Conservation (phyloP, 1,140 invertebrate genomes). For the Neodiprion pinetum region DNA sequence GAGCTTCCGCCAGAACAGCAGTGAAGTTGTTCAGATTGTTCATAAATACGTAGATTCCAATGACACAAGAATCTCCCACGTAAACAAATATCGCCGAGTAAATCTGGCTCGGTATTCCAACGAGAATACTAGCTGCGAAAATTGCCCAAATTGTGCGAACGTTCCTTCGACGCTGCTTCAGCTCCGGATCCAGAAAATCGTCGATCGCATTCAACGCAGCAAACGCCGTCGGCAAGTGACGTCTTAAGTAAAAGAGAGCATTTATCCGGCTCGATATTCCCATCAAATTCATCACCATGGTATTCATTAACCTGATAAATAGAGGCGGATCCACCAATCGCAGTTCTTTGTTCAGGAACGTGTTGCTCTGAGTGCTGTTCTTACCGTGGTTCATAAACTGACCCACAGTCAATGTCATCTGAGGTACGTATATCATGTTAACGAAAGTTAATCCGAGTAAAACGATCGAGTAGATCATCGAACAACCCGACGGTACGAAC, state of each 20-base stretch:
- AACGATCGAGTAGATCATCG: not conserved
- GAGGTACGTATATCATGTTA: not conserved
- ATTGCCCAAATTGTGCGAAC: not conserved
- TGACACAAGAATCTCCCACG: not conserved
- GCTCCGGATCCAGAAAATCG: not conserved
- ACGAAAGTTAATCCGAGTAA: not conserved
- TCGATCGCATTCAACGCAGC: not conserved
- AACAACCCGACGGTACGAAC: not conserved
- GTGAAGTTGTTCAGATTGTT: slow-evolving; percentile 7
- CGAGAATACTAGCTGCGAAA: not conserved
- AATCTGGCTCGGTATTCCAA: not conserved
- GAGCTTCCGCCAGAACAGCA: not conserved
- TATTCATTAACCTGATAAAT: not conserved
- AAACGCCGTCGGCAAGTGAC: not conserved
- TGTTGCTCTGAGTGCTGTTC: not conserved
- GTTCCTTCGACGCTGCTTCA: not conserved
- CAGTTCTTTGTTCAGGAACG: not conserved
- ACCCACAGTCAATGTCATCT: not conserved
- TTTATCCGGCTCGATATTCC: not conserved
- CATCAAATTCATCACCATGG: not conserved
- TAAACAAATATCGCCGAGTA: slow-evolving; percentile 1
- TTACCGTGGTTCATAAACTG: not conserved
- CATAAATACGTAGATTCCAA: not conserved
- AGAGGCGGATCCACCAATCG: not conserved
- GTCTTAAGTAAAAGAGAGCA: not conserved